Percentiles rank a stretch among this genome's conserved stretches.
Conservation (phyloP, 1,140 invertebrate species). For the Piezodorus guildinii region DNA sequence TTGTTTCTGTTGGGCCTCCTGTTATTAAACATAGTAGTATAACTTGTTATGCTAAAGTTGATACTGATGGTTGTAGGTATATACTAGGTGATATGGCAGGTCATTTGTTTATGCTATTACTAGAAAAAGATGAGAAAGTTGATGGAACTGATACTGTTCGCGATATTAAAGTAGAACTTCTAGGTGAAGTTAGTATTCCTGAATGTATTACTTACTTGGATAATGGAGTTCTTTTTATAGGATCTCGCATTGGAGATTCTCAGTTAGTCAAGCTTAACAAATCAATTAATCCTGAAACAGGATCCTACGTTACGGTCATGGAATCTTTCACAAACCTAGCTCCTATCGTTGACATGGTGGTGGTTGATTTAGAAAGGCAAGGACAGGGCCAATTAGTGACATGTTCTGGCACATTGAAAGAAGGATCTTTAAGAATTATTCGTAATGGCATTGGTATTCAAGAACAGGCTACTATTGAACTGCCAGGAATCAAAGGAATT, state of each 20-base stretch:
- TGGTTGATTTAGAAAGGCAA: slow-evolving; percentile 90
- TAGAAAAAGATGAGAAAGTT: slow-evolving; percentile 71
- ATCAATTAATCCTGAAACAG: slow-evolving; percentile 62
- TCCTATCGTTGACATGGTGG: slow-evolving; percentile 95
- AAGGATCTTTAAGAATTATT: slow-evolving; percentile 93
- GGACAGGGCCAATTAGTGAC: slow-evolving; percentile 97
- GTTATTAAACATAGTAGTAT: slow-evolving; percentile 92
- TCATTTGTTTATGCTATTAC: slow-evolving; percentile 89
- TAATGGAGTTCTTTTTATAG: slow-evolving; percentile 96
- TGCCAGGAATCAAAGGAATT: slow-evolving; percentile 94
- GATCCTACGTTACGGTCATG: slow-evolving; percentile 86
- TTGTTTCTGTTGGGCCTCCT: slow-evolving; percentile 82
- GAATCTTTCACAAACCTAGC: slow-evolving; percentile 95
- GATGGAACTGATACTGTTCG: slow-evolving; percentile 67
- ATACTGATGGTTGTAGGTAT: slow-evolving; percentile 81
- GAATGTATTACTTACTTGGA: slow-evolving; percentile 98
- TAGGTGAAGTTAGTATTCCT: slow-evolving; percentile 89
- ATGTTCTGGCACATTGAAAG: slow-evolving; percentile 93
- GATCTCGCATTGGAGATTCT: slow-evolving; percentile 91
- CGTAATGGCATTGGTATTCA: slow-evolving; percentile 96
- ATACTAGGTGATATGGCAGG: slow-evolving; percentile 90
- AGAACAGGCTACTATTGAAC: slow-evolving; percentile 93
- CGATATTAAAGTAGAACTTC: slow-evolving; percentile 84
- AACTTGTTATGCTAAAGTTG: slow-evolving; percentile 88
- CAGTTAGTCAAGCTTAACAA: slow-evolving; percentile 87